Percentiles rank a stretch among this genome's conserved stretches.
Conservation (phyloP, 2,888 invertebrate genomes). For the Alloplasta piceator region DNA sequence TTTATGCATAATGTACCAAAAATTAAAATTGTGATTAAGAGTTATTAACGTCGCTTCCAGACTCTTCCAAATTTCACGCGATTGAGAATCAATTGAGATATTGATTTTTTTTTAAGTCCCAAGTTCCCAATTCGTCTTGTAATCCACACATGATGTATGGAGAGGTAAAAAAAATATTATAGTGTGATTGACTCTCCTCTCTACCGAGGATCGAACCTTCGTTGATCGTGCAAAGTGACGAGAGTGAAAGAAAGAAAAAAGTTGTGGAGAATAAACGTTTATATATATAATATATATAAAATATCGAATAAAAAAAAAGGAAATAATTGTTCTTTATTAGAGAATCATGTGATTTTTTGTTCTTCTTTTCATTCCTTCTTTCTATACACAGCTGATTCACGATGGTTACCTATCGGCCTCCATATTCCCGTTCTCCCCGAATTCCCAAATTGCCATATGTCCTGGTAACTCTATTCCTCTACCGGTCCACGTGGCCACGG, state of each 20-base stretch:
- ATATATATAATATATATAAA: constrained; percentile 58
- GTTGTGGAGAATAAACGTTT: constrained; percentile 62
- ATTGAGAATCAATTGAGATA: constrained; percentile 7
- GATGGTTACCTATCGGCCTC: constrained; percentile 75
- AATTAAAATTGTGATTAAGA: constrained; percentile 26
- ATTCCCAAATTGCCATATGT: constrained; percentile 62
- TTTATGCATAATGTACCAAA: constrained; percentile 5
- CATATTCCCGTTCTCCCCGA: constrained; percentile 73
- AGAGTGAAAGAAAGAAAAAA: constrained; percentile 28
- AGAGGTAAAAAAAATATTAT: constrained; percentile 8
- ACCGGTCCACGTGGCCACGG: no score
- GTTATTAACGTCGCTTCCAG: constrained; percentile 51
- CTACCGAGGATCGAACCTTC: constrained; percentile 28
- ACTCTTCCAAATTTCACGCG: constrained; percentile 51
- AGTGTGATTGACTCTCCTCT: constrained; percentile 34
- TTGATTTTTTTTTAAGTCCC: neutral
- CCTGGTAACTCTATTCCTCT: constrained; percentile 65
- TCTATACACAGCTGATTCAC: constrained; percentile 73
- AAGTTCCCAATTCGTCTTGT: constrained; percentile 47
- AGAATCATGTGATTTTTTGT: constrained; percentile 26
- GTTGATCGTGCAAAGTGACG: constrained; percentile 34
- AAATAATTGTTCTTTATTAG: constrained; percentile 48
- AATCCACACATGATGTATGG: constrained; percentile 25
- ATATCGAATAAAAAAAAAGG: constrained; percentile 55
- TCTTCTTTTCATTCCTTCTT: constrained; percentile 12